These are phyloP conservation scores for Mimas tiliae DNA, from an alignment of 2,888 invertebrate species.

Conservation along the genomic window DNA sequence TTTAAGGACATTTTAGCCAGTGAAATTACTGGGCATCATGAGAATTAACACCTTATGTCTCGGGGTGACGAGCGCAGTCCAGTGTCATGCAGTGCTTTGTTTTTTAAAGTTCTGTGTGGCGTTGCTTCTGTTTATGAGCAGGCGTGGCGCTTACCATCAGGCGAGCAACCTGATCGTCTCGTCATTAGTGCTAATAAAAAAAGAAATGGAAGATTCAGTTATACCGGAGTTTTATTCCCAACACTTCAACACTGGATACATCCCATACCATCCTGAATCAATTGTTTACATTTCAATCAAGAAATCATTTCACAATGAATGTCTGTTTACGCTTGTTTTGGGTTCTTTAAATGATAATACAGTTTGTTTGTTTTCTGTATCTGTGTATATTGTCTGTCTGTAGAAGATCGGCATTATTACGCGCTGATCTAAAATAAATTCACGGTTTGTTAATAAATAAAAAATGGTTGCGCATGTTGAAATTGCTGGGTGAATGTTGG, in stretches of 20 bases:
- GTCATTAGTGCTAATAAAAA: no score
- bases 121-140: no score
- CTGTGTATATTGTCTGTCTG: neutral
- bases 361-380: neutral
- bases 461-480: slow-evolving; percentile 6
- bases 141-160: no score
- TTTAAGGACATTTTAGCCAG: no score
- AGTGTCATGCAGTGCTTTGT: no score
- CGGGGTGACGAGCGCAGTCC: no score
- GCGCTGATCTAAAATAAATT: slow-evolving; percentile 8
- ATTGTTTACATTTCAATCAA: slow-evolving; percentile 26
- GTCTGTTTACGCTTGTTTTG: slow-evolving; percentile 6
- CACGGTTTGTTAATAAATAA: neutral
- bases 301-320: slow-evolving; percentile 27
- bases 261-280: neutral
- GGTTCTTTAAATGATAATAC: slow-evolving; percentile 4
- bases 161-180: no score
- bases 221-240: neutral
- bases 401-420: neutral
- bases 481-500: neutral
- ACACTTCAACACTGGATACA: neutral
- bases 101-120: no score
- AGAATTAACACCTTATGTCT: no score
- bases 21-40: no score
- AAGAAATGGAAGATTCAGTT: no score